A percentile compares a stretch with the other conserved stretches of the same genome.
Conservation (phyloP, 2,797 vertebrate species). For the Alectoris magna region DNA sequence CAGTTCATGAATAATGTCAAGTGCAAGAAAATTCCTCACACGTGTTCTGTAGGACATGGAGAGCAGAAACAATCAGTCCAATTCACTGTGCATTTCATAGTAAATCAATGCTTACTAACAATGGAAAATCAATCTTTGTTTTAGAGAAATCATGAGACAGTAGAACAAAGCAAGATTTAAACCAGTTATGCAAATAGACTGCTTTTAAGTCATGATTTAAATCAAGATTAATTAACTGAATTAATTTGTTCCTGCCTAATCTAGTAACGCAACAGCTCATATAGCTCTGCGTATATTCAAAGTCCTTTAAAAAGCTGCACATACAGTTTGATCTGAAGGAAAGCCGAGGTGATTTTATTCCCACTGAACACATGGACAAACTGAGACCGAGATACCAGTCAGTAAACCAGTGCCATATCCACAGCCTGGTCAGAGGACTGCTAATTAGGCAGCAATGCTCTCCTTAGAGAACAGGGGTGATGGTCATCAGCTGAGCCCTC, state of each 20-base stretch:
- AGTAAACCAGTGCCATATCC: not conserved
- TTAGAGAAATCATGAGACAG: constrained; percentile 3
- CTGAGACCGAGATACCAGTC: not conserved
- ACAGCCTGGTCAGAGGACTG: not conserved
- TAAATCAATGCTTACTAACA: constrained; percentile 48
- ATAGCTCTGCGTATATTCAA: not conserved
- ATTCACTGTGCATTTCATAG: not conserved
- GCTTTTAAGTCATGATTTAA: not conserved
- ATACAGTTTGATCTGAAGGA: not conserved
- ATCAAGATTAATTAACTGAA: constrained; percentile 32
- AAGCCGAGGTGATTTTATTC: not conserved
- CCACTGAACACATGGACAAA: not conserved
- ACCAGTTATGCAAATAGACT: constrained; percentile 29
- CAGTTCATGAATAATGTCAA: not conserved
- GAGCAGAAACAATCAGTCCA: constrained; percentile 40
- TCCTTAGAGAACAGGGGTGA: not conserved
- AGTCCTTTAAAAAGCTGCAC: not conserved
- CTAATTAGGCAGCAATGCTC: not conserved
- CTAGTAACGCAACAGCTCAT: not conserved
- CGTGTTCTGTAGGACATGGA: not conserved
- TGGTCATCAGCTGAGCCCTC: not conserved
- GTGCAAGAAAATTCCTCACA: not conserved
- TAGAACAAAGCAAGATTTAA: constrained; percentile 33
- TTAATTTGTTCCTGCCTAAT: not conserved
- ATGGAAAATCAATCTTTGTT: constrained; percentile 31